Evolutionary conservation across 2,797 vertebrate species (phyloP).

Genomic region (Eulemur rubriventer): DNA sequence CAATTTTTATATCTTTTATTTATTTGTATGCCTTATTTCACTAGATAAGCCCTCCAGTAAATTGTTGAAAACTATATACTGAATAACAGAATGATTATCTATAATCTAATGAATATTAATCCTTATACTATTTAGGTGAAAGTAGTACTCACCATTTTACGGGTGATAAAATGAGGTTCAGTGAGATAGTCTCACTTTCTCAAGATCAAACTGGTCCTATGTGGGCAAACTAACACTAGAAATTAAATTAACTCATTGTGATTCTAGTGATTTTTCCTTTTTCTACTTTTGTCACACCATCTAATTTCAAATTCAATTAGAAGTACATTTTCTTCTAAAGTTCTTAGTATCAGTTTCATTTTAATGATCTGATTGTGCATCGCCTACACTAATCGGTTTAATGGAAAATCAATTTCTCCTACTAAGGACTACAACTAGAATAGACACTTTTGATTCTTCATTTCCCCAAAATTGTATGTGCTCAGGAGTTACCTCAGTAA

Average conservation of each 20-base stretch:
- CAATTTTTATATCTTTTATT: neutral
- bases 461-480: neutral
- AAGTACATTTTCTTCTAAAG: neutral
- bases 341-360: neutral
- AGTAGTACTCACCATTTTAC: neutral
- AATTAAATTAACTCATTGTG: neutral
- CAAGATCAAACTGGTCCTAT: neutral
- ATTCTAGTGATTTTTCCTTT: neutral
- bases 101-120: neutral
- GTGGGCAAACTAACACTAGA: neutral
- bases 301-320: neutral
- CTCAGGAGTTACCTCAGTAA: neutral
- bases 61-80: neutral
- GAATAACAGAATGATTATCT: neutral
- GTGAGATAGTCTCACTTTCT: neutral
- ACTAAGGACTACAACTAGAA: neutral
- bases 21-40: neutral
- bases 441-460: neutral
- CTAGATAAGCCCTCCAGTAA: neutral
- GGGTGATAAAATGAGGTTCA: neutral
- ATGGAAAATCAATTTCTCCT: conserved; percentile 11
- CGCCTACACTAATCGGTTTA: neutral
- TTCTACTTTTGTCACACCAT: neutral
- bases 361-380: neutral
- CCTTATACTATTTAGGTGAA: neutral